Conservation (phyloP, 2,797 vertebrate species). For the Dendrocincla fuliginosa region DNA sequence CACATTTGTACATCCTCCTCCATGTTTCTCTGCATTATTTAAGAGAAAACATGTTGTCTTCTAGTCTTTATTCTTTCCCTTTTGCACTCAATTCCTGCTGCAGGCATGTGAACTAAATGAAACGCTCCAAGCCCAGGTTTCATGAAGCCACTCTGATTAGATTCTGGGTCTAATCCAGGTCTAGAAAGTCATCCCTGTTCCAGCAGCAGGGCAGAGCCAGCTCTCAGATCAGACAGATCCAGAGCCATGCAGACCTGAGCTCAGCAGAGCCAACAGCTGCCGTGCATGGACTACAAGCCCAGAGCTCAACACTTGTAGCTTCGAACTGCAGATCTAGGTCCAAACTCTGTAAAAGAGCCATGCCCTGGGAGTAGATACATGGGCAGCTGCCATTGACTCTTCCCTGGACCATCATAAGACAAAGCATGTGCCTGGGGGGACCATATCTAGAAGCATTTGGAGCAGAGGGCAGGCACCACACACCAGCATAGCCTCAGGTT, state of each 20-base stretch:
- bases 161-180: background rate
- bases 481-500: background rate
- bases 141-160: background rate
- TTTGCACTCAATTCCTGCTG: background rate
- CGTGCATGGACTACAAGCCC: rapidly evolving
- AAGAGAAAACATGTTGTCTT: background rate
- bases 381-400: rapidly evolving
- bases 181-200: background rate
- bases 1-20: background rate
- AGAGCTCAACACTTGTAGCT: background rate
- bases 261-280: background rate
- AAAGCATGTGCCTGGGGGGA: background rate
- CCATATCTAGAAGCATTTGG: rapidly evolving
- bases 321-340: background rate
- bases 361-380: background rate
- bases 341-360: background rate
- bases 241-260: background rate
- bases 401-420: background rate
- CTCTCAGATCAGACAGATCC: background rate
- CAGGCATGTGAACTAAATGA: background rate
- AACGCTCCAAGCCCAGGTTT: background rate
- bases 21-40: background rate
- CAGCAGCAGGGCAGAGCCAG: background rate
- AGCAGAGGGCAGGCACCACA: background rate
- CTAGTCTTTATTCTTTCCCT: background rate